Evolutionary conservation across 37 sponge, comb jelly and placozoan genomes (phyloP).

Genomic region (Aplysina aerophoba): DNA sequence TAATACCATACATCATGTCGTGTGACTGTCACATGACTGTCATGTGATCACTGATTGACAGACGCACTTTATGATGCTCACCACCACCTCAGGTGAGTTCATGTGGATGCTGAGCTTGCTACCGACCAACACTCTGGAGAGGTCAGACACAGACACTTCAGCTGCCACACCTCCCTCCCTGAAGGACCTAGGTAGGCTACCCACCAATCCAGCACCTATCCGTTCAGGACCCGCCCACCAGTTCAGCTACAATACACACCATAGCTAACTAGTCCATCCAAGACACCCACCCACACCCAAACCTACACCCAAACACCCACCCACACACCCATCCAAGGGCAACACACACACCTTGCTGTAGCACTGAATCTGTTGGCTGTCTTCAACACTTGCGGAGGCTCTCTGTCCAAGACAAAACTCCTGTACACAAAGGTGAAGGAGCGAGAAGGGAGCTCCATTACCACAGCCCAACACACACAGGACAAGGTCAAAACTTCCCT

Average conservation of each 20-base stretch:
- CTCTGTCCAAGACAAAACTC: conserved; percentile 94
- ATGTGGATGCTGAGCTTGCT: conserved; percentile 89
- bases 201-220: too few relatives aligned
- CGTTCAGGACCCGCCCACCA: background rate
- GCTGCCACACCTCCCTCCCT: conserved; percentile 6
- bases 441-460: too few relatives aligned
- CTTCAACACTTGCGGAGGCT: conserved; percentile 98
- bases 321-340: conserved; percentile 1
- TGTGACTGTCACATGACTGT: background rate
- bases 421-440: conserved; percentile 44
- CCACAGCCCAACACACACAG: conserved; percentile 1
- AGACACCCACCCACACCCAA: background rate
- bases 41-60: background rate
- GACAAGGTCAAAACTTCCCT: too few relatives aligned
- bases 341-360: conserved; percentile 69
- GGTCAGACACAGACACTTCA: conserved; percentile 19
- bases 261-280: background rate
- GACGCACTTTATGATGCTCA: conserved; percentile 83
- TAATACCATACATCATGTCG: background rate
- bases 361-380: conserved; percentile 90
- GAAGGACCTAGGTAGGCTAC: too few relatives aligned
- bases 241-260: too few relatives aligned
- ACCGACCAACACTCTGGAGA: conserved; percentile 80
- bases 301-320: conserved; percentile 31
- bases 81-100: conserved; percentile 82